phyloP scores from a whole-genome alignment of 2,113 vertebrate genomes.

The Apistogramma diplotaenia region DNA sequence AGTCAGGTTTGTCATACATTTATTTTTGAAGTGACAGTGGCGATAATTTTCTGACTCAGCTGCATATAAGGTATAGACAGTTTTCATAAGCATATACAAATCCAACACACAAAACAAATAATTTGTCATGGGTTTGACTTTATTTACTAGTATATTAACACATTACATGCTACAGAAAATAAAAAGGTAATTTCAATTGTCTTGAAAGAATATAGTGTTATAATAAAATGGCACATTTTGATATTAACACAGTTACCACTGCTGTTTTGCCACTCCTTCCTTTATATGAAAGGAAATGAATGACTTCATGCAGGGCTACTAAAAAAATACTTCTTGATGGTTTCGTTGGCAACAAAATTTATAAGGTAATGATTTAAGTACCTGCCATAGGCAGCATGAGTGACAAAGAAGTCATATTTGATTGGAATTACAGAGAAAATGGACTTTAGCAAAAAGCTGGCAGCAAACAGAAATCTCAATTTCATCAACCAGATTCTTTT shows the following conservation, averaged over 20 bases:
- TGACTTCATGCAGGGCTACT: slow-evolving; percentile 62
- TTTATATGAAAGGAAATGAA: slow-evolving; percentile 50
- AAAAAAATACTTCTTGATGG: slow-evolving; percentile 68
- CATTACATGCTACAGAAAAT: slow-evolving; percentile 95
- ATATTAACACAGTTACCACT: slow-evolving; percentile 73
- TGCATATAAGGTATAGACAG: background rate
- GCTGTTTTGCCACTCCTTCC: slow-evolving; percentile 69
- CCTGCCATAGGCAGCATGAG: slow-evolving; percentile 28
- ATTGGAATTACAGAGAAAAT: slow-evolving; percentile 27
- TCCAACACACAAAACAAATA: background rate
- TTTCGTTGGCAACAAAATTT: slow-evolving; percentile 55
- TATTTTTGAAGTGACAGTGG: background rate
- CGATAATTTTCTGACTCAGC: background rate
- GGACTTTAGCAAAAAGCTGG: slow-evolving; percentile 5
- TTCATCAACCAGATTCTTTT: background rate
- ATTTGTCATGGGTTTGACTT: slow-evolving; percentile 74
- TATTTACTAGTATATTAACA: slow-evolving; percentile 95
- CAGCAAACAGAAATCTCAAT: slow-evolving; percentile 14
- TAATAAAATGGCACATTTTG: slow-evolving; percentile 94
- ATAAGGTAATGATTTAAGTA: slow-evolving; percentile 36
- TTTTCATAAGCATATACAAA: background rate
- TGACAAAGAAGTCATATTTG: slow-evolving; percentile 19
- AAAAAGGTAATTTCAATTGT: slow-evolving; percentile 79
- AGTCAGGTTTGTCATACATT: background rate
- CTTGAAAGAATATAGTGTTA: slow-evolving; percentile 96